phyloP scores from a whole-genome alignment of 2,113 vertebrate species.

The Ictalurus punctatus region DNA sequence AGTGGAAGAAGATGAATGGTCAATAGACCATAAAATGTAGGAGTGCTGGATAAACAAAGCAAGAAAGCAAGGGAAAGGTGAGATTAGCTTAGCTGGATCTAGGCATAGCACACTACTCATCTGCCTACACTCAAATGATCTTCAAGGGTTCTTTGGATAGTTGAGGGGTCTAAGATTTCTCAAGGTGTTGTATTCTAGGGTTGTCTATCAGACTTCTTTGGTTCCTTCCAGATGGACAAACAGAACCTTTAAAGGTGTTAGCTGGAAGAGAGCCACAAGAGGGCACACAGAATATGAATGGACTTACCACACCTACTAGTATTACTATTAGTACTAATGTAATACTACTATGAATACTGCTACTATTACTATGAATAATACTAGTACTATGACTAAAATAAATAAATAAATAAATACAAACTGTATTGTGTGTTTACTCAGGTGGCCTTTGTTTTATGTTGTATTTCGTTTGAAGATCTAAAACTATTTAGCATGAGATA shows the following conservation, averaged over 20 bases:
- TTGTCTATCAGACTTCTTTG: background rate
- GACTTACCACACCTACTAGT: background rate
- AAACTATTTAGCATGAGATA: no score
- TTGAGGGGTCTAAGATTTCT: background rate
- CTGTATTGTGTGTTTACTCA: no score
- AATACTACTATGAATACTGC: background rate
- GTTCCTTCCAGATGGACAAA: background rate
- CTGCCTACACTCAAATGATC: background rate
- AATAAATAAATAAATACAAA: no score
- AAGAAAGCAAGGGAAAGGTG: background rate
- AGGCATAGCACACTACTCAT: background rate
- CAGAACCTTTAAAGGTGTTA: background rate
- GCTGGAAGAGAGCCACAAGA: background rate
- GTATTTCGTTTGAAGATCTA: no score
- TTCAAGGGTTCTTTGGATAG: background rate
- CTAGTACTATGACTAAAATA: background rate
- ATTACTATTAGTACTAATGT: background rate
- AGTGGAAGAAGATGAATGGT: constrained; percentile 12
- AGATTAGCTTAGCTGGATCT: background rate
- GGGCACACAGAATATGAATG: background rate
- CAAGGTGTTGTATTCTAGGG: background rate
- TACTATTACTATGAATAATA: background rate
- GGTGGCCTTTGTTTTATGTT: no score
- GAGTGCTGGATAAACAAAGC: constrained; percentile 5
- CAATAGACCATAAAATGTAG: background rate